phyloP scores from a whole-genome alignment of 2,797 vertebrate genomes.

The Myotis vivesi region DNA sequence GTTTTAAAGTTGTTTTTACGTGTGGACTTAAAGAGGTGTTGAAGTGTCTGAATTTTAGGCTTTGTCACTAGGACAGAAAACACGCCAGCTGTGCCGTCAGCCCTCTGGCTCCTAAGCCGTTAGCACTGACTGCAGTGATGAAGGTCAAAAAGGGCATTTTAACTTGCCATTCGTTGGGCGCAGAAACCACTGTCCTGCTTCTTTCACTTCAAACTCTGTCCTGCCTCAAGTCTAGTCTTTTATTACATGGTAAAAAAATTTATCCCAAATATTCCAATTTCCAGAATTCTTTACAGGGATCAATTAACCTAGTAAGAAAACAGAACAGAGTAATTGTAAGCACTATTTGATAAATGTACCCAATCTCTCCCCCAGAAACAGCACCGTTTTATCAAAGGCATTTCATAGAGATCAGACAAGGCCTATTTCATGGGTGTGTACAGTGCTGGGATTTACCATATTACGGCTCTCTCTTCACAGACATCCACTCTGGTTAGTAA shows the following conservation, averaged over 20 bases:
- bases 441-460: neutral
- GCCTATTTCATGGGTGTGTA: neutral
- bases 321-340: neutral
- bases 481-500: neutral
- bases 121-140: neutral
- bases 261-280: neutral
- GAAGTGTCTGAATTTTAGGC: neutral
- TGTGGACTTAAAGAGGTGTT: neutral
- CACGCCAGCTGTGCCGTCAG: neutral
- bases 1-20: neutral
- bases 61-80: neutral
- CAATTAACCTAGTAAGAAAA: neutral
- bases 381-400: neutral
- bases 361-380: neutral
- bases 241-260: neutral
- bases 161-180: too few species aligned
- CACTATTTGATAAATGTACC: neutral
- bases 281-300: neutral
- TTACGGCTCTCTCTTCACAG: neutral
- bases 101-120: neutral
- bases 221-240: neutral
- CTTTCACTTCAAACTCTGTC: neutral
- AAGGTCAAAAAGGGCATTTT: neutral
- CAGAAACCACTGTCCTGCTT: neutral
- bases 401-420: neutral